These are phyloP conservation scores for Leptinotarsa peninsularis DNA, from an alignment of 2,888 invertebrate genomes.

Conservation along the genomic window DNA sequence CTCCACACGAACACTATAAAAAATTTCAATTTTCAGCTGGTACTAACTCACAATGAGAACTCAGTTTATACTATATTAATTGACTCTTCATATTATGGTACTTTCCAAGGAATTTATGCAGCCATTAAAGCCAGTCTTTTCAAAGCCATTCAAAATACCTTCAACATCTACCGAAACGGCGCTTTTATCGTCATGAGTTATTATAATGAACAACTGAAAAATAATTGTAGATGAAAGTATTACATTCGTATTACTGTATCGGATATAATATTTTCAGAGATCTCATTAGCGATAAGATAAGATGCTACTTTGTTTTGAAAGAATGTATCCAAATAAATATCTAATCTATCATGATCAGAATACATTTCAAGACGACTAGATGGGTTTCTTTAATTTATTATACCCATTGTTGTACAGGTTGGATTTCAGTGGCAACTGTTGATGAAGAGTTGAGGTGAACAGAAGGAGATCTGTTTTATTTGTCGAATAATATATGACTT, in stretches of 20 bases:
- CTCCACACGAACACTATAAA: conserved; percentile 13
- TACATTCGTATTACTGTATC: conserved; percentile 2
- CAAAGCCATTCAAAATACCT: conserved; percentile 15
- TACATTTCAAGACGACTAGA: not conserved
- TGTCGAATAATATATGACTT: not conserved
- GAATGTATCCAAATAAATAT: conserved; percentile 16
- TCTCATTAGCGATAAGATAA: conserved; percentile 38
- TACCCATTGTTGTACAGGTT: conserved; percentile 2
- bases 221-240: conserved; percentile 15
- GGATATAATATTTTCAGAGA: conserved; percentile 19
- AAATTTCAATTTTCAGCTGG: conserved; percentile 6
- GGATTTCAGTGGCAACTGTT: conserved; percentile 1
- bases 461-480: not conserved
- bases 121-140: conserved; percentile 8
- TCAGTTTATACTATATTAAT: conserved; percentile 1
- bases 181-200: conserved; percentile 17
- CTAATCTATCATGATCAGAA: conserved; percentile 14
- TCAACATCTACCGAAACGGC: not conserved
- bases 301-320: conserved; percentile 31
- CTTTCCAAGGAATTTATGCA: conserved; percentile 4
- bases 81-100: conserved; percentile 10
- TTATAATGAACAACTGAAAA: conserved; percentile 14
- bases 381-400: conserved; percentile 16
- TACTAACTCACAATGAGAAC: conserved; percentile 2
- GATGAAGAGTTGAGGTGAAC: not conserved